Conservation (phyloP, 2,113 vertebrate species). For the Zosterops borbonicus region DNA sequence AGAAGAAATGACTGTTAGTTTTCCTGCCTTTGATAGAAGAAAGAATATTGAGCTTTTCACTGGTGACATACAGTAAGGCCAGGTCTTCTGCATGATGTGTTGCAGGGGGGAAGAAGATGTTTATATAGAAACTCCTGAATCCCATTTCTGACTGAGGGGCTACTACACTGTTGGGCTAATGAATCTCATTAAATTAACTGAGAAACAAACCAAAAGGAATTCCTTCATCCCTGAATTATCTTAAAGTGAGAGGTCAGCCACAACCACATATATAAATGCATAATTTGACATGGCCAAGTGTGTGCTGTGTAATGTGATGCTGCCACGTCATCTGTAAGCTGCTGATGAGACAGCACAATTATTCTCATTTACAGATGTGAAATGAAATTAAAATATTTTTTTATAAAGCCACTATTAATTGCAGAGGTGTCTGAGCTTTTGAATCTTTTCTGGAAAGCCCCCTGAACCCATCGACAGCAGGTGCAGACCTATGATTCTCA, state of each 20-base stretch:
- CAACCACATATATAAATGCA: background rate
- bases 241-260: background rate
- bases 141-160: background rate
- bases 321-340: background rate
- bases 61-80: background rate
- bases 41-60: background rate
- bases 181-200: background rate
- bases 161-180: background rate
- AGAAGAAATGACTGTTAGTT: background rate
- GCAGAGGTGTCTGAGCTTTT: background rate
- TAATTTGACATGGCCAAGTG: background rate
- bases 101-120: background rate
- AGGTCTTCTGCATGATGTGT: background rate
- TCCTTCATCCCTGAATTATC: background rate
- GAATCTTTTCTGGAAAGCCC: background rate
- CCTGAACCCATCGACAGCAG: rapidly evolving
- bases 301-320: background rate
- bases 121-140: background rate
- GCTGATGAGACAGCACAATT: background rate
- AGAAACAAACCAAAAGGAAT: background rate
- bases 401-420: background rate
- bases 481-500: rapidly evolving
- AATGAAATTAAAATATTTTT: background rate
- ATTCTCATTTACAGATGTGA: background rate
- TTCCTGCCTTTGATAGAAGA: background rate